Base-by-base conservation (phyloP, 1,140 invertebrate species). In the Drosophila lini region DNA sequence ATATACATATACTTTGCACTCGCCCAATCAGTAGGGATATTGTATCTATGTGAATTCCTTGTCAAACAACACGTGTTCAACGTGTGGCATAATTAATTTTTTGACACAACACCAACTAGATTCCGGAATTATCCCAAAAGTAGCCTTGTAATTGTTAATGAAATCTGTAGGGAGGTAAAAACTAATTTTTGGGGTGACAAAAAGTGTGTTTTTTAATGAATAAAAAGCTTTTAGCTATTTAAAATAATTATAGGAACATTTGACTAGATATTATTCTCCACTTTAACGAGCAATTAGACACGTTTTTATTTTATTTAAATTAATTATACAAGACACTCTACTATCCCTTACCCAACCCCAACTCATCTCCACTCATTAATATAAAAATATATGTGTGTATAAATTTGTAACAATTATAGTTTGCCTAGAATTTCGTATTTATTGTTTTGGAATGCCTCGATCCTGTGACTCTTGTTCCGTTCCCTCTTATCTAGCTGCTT, bases 301-400 rank as follows among this genome's bases (percentile, higher is more conserved):
- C 19, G 41, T 15, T 5, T 40, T 40, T 38, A 31, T 32, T 71
- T 50, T 13, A 2, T 19, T 40, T n/a, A 19, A 13, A n/a, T 19
- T 19, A 34, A 13, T 22, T 19, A 45, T 4, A 15, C 16, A 34
- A 32, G 5, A 32, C 6, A 41, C 25, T 11, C 13, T 48, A 40
- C 31, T 34, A 34, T 9, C 22, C 36, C 42, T 6, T 22, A 22
- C 19, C 3, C 7, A 71, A 36, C 34, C 19, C 36, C 31, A 28
- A 40, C 41, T 71, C 68, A 71, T 71, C 47, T 71, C 52, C 65
- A 71, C 65, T 71, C 68, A 71, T 71, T 42, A 36, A 31, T 71
- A 71, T 70, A 25, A 70, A 34, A 57, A 28, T 58, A 34, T 48
- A 22, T 50, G 44, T 69, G 38, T 50, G 28, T 59, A 59, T 31